These are phyloP conservation scores for Neodiprion pinetum DNA, from an alignment of 1,140 invertebrate species.

Conservation along the genomic window DNA sequence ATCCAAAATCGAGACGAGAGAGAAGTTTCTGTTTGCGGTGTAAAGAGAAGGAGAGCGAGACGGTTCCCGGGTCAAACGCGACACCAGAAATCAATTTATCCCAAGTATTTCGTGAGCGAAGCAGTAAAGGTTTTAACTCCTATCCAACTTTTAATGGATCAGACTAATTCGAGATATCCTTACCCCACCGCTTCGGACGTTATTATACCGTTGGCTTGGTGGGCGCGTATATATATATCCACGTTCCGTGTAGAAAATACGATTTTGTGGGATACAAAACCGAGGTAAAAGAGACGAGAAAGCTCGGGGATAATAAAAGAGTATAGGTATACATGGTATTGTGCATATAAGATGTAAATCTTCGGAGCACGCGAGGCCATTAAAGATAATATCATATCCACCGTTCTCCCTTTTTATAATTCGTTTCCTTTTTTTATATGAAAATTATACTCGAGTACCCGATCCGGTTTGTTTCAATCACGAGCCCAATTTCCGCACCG, in stretches of 20 bases:
- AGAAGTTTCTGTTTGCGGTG: too few relatives aligned
- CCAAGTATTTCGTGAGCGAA: background rate
- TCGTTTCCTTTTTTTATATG: too few relatives aligned
- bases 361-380: background rate
- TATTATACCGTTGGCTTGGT: too few relatives aligned
- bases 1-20: too few relatives aligned
- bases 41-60: too few relatives aligned
- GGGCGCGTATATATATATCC: too few relatives aligned
- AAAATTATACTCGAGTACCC: too few relatives aligned
- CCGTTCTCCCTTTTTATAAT: background rate
- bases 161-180: background rate
- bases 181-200: background rate
- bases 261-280: too few relatives aligned
- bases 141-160: slow-evolving; percentile 1
- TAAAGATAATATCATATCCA: slow-evolving; percentile 1
- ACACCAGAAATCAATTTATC: background rate
- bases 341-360: too few relatives aligned
- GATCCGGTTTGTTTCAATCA: too few relatives aligned
- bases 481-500: too few relatives aligned
- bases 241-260: too few relatives aligned
- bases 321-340: background rate
- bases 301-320: background rate
- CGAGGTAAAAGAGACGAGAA: background rate
- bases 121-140: background rate
- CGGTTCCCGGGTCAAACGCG: background rate